A percentile compares a stretch with the other conserved stretches of the same genome.
phyloP scores from a whole-genome alignment of 2,797 vertebrate species.

The Epinephelus malabaricus region DNA sequence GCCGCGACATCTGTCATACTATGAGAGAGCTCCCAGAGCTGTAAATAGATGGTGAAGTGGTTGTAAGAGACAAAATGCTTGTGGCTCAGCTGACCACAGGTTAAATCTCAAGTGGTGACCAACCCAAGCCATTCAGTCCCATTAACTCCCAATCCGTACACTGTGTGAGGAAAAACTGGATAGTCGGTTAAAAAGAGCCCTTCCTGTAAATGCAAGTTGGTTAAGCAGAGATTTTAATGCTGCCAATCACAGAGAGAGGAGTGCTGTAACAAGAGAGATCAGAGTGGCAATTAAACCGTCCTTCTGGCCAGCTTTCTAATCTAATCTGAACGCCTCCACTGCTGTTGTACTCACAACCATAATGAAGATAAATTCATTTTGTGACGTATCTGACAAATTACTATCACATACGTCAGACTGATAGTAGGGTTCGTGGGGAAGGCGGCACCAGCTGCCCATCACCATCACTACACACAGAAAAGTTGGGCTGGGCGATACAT shows the following conservation, averaged over 20 bases:
- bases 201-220: conserved; percentile 3
- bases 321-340: conserved; percentile 3
- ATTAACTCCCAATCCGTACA: conserved; percentile 29
- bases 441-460: neutral
- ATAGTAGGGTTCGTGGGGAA: neutral
- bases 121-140: conserved; percentile 15
- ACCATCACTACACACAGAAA: neutral
- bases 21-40: conserved; percentile 7
- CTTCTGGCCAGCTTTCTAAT: conserved; percentile 12
- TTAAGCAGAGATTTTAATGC: neutral
- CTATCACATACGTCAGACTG: neutral
- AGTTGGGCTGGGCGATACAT: too few species aligned
- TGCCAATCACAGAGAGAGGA: conserved; percentile 6
- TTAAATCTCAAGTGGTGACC: conserved; percentile 37
- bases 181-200: neutral
- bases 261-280: neutral
- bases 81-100: conserved; percentile 43
- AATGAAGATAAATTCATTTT: neutral
- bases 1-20: conserved; percentile 1
- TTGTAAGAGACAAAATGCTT: conserved; percentile 33
- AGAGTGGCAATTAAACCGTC: conserved; percentile 11
- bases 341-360: neutral
- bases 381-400: neutral
- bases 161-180: conserved; percentile 19
- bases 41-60: conserved; percentile 49